Evolutionary conservation across 2,113 vertebrate species (phyloP).

Genomic region (Pluvianellus socialis): DNA sequence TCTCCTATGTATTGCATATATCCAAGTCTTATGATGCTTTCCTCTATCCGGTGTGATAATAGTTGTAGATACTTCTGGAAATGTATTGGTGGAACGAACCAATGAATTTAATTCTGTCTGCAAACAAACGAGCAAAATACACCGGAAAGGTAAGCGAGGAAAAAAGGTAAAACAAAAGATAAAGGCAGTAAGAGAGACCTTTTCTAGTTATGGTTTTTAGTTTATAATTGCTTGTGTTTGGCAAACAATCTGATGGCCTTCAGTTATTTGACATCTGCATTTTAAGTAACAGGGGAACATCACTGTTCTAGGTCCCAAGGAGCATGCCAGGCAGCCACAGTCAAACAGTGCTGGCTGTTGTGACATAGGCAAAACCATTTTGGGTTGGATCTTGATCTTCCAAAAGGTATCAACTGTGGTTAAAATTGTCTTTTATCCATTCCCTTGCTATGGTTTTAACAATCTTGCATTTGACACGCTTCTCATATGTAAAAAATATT

Average conservation of each 20-base stretch:
- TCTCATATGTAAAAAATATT: neutral
- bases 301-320: neutral
- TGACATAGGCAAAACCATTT: neutral
- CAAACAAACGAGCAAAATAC: neutral
- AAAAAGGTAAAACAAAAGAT: neutral
- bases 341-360: neutral
- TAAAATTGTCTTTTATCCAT: neutral
- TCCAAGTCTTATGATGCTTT: neutral
- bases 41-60: neutral
- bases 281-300: neutral
- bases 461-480: neutral
- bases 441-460: neutral
- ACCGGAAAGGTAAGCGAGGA: neutral
- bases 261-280: neutral
- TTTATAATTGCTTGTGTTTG: neutral
- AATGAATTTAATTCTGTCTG: neutral
- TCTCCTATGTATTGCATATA: neutral
- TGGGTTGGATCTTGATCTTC: neutral
- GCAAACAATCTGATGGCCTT: neutral
- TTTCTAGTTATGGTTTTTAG: neutral
- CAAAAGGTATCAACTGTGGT: neutral
- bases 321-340: neutral
- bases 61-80: neutral
- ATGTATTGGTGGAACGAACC: neutral
- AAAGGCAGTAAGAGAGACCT: neutral